Evolutionary conservation across 1,140 invertebrate genomes (phyloP).

Genomic region (Venturia canescens): DNA sequence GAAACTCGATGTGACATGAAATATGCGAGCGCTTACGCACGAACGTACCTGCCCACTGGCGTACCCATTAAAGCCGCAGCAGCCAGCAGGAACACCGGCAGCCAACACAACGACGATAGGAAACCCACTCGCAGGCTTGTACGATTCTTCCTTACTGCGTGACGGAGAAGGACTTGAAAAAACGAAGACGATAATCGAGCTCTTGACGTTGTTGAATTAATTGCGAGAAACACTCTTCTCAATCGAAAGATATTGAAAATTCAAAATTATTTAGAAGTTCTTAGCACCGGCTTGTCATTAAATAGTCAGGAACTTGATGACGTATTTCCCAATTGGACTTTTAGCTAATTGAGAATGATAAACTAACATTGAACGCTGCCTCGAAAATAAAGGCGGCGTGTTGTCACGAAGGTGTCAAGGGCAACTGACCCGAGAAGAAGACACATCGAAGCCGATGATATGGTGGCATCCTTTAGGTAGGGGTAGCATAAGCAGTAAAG

Average conservation of each 20-base stretch:
- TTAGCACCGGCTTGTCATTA: too few relatives aligned
- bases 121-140: slow-evolving; percentile 61
- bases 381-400: neutral
- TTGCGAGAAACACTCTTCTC: neutral
- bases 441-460: slow-evolving; percentile 14
- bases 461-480: neutral
- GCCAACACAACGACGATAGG: slow-evolving; percentile 24
- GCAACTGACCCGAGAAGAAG: slow-evolving; percentile 66
- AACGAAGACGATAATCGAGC: slow-evolving; percentile 49
- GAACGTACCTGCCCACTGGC: slow-evolving; percentile 66
- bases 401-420: slow-evolving; percentile 67
- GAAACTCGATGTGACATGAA: slow-evolving; percentile 63
- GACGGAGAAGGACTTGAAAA: neutral
- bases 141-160: slow-evolving; percentile 35
- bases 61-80: slow-evolving; percentile 63
- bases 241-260: neutral
- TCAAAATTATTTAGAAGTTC: neutral
- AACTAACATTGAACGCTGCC: neutral
- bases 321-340: neutral
- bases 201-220: slow-evolving; percentile 33
- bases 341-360: neutral
- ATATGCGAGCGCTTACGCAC: slow-evolving; percentile 61
- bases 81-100: slow-evolving; percentile 25
- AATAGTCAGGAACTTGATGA: neutral
- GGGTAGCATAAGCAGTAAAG: slow-evolving; percentile 20